Conservation (phyloP, 2,797 vertebrate genomes). For the Pyrrhura leucotis region DNA sequence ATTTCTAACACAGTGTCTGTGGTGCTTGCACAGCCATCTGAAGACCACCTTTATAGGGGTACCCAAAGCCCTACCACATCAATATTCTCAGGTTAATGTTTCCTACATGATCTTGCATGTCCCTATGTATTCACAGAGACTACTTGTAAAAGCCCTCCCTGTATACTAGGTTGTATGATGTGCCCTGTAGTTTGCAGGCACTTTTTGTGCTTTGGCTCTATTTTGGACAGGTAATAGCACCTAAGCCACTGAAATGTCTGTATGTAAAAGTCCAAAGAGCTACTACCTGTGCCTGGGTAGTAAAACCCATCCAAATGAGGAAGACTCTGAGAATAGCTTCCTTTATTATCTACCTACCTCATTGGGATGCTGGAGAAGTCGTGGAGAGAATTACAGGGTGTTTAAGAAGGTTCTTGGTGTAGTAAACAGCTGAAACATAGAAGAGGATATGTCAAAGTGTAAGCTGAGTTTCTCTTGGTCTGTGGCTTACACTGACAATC, state of each 20-base stretch:
- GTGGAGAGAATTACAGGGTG: neutral
- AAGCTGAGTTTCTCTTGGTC: neutral
- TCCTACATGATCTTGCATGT: neutral
- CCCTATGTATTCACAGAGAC: neutral
- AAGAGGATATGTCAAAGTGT: neutral
- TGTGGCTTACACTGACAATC: neutral
- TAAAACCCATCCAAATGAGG: neutral
- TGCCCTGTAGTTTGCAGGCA: neutral
- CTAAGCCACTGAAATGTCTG: neutral
- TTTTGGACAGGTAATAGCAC: neutral
- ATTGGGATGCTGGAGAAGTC: neutral
- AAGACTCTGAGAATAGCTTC: neutral
- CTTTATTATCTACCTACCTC: neutral
- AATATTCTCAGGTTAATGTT: neutral
- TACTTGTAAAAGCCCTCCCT: neutral
- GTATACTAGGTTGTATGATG: neutral
- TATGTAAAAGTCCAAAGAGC: neutral
- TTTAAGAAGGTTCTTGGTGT: neutral
- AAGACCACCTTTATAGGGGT: neutral
- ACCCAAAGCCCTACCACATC: neutral
- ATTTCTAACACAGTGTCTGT: neutral
- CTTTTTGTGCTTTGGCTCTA: neutral
- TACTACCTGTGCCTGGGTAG: neutral
- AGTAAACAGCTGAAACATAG: neutral
- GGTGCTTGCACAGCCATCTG: neutral